Percentiles rank a stretch among this genome's conserved stretches.
Evolutionary conservation across 2,113 vertebrate species (phyloP).

Genomic region (Protobothrops flavoviridis): DNA sequence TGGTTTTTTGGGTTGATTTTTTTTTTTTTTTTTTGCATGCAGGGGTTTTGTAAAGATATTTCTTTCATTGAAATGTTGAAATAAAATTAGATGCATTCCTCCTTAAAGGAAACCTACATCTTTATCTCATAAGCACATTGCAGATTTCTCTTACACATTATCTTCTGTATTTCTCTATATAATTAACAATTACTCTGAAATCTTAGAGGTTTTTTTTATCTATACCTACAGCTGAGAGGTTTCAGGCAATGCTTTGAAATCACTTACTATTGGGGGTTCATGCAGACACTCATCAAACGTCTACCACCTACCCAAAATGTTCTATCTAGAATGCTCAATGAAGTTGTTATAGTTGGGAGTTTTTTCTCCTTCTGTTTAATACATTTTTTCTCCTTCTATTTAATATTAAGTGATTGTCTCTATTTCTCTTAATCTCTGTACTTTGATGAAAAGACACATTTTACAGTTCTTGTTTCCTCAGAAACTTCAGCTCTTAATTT

Average conservation of each 20-base stretch:
- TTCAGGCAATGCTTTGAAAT: rapidly evolving
- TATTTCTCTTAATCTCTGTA: neutral
- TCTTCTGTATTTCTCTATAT: neutral
- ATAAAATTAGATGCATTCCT: neutral
- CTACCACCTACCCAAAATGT: neutral
- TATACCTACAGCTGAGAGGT: neutral
- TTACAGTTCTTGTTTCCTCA: neutral
- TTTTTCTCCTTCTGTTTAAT: slow-evolving; percentile 9
- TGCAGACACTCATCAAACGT: neutral
- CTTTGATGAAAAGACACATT: neutral
- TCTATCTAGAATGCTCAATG: neutral
- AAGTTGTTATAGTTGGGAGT: neutral
- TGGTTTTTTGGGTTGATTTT: neutral
- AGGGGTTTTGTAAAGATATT: neutral
- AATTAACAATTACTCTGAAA: slow-evolving; percentile 18
- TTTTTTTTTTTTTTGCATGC: neutral
- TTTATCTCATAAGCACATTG: neutral
- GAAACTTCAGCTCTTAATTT: slow-evolving; percentile 13
- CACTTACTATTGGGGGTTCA: neutral
- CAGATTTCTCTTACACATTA: neutral
- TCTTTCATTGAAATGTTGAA: neutral
- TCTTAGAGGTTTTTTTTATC: neutral
- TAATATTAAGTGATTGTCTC: neutral
- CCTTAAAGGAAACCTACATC: neutral
- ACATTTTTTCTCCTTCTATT: slow-evolving; percentile 2